phyloP scores from a whole-genome alignment of 2,113 vertebrate genomes.

The Clarias magur region DNA sequence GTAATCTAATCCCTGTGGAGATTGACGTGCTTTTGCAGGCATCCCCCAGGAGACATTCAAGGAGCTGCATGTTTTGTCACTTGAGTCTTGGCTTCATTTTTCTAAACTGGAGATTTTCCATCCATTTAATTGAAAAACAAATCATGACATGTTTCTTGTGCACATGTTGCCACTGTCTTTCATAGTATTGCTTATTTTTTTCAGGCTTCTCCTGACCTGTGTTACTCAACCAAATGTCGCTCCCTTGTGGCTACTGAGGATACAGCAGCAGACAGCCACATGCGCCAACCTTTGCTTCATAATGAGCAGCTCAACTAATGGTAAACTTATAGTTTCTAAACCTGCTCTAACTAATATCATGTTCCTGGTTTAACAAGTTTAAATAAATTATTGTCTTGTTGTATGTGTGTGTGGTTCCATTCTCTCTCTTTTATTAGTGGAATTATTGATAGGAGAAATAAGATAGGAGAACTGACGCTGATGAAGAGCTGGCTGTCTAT shows the following conservation, averaged over 20 bases:
- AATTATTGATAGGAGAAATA: constrained; percentile 79
- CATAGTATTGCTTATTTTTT: constrained; percentile 4
- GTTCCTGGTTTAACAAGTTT: neutral
- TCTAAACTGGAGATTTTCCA: neutral
- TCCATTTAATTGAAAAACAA: neutral
- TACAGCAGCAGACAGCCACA: constrained; percentile 76
- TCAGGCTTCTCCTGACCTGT: constrained; percentile 89
- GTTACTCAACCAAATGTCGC: constrained; percentile 86
- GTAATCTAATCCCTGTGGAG: no score
- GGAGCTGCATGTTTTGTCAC: no score
- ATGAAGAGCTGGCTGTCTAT: constrained; percentile 87
- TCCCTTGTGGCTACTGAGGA: constrained; percentile 85
- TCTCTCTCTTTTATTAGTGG: constrained; percentile 71
- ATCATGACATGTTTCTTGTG: neutral
- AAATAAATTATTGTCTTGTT: neutral
- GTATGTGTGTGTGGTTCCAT: neutral
- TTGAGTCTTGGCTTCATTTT: no score
- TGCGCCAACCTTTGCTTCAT: constrained; percentile 87
- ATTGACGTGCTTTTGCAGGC: no score
- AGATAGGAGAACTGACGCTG: constrained; percentile 91
- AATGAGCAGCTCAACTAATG: constrained; percentile 94
- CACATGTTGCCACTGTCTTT: neutral
- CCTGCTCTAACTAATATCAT: neutral
- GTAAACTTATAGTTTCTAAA: constrained; percentile 64
- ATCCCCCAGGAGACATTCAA: no score